Conservation (phyloP, 2,888 invertebrate genomes). For the Deilephila elpenor region DNA sequence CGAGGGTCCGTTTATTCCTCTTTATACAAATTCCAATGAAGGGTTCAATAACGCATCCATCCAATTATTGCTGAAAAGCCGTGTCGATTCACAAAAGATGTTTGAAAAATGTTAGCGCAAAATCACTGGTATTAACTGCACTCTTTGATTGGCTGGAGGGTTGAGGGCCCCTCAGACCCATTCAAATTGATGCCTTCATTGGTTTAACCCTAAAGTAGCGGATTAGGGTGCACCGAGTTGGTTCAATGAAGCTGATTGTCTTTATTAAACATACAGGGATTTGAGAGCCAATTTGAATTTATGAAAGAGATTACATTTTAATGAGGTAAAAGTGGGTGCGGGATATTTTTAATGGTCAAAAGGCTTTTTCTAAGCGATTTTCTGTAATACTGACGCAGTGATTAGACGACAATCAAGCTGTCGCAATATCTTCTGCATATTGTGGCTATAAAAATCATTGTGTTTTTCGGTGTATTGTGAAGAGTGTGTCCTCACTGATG, state of each 20-base stretch:
- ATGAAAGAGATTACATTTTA: neutral
- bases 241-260: slow-evolving; percentile 67
- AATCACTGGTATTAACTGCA: slow-evolving; percentile 55
- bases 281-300: slow-evolving; percentile 40
- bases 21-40: slow-evolving; percentile 32
- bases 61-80: slow-evolving; percentile 46
- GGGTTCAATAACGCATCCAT: slow-evolving; percentile 41
- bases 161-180: slow-evolving; percentile 61
- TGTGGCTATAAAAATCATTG: no score
- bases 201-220: slow-evolving; percentile 71
- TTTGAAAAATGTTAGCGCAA: slow-evolving; percentile 47
- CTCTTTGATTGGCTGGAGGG: slow-evolving; percentile 69
- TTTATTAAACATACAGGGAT: slow-evolving; percentile 39
- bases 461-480: no score
- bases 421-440: no score
- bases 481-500: no score
- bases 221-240: slow-evolving; percentile 68
- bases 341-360: neutral
- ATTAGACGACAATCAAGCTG: no score
- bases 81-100: slow-evolving; percentile 42
- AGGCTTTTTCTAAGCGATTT: neutral
- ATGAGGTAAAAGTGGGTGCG: neutral
- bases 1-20: neutral
- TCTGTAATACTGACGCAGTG: neutral
- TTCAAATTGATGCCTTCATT: slow-evolving; percentile 78